These are phyloP conservation scores for Mamestra configurata DNA, from an alignment of 1,140 invertebrate species.

Conservation along the genomic window DNA sequence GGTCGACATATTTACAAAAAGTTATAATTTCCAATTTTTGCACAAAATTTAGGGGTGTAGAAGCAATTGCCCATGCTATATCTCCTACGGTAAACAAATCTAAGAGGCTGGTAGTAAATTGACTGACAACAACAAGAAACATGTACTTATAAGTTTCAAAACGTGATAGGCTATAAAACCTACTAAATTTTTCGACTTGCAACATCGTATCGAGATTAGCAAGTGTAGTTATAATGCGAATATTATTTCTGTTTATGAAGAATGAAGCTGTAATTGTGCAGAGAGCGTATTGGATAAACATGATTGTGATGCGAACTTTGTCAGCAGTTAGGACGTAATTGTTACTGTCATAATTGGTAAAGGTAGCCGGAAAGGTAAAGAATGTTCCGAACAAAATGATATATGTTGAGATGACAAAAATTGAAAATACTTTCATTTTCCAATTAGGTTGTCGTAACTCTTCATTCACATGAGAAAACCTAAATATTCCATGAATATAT, in stretches of 20 bases:
- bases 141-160: no score
- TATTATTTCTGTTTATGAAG: no score
- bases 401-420: background rate
- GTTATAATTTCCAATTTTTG: slow-evolving; percentile 62
- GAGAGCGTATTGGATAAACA: no score
- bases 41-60: background rate
- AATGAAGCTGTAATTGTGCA: no score
- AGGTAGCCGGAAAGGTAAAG: background rate
- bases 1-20: slow-evolving; percentile 66
- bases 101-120: background rate
- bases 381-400: background rate
- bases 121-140: background rate
- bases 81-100: background rate
- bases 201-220: slow-evolving; percentile 8
- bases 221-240: no score
- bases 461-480: background rate
- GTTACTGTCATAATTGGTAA: background rate
- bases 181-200: background rate
- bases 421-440: background rate
- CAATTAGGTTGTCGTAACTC: background rate
- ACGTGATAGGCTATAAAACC: background rate
- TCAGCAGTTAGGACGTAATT: background rate
- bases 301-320: no score
- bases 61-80: background rate
- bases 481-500: slow-evolving; percentile 9